Evolutionary conservation across 2,888 invertebrate genomes (phyloP).

Genomic region (Dorcus parallelipipedus): DNA sequence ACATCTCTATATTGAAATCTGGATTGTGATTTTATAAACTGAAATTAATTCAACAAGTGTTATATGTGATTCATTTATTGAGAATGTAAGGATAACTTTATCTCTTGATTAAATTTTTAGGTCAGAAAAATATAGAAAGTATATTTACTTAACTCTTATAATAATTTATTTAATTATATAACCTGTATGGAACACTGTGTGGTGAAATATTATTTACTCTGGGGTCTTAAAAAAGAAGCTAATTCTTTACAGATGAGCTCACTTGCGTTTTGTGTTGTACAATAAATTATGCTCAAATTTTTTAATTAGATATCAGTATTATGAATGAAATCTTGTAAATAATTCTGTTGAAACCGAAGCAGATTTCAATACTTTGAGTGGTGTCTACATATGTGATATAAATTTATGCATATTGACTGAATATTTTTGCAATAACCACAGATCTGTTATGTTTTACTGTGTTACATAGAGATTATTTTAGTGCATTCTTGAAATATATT

Average conservation of each 20-base stretch:
- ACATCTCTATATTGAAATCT: conserved; percentile 1
- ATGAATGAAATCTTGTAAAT: neutral
- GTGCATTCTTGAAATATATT: conserved; percentile 36
- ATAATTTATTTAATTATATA: too few relatives aligned
- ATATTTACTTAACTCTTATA: too few relatives aligned
- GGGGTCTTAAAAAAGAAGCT: neutral
- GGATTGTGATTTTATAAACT: neutral
- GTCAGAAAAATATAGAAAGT: too few relatives aligned
- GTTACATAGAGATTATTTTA: conserved; percentile 13
- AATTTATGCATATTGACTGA: conserved; percentile 15
- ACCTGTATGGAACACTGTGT: neutral
- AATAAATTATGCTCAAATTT: too few relatives aligned
- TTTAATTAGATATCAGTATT: too few relatives aligned
- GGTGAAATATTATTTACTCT: neutral
- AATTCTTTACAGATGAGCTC: neutral
- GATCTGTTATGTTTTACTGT: conserved; percentile 2
- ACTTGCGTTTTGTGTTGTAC: neutral
- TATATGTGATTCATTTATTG: too few relatives aligned
- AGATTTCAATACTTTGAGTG: conserved; percentile 14
- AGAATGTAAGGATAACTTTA: too few relatives aligned
- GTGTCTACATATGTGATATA: conserved; percentile 1
- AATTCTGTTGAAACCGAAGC: neutral
- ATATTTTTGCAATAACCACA: conserved; percentile 19
- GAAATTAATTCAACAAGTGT: too few relatives aligned
- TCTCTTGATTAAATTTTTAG: too few relatives aligned